Percentiles rank a stretch among this genome's conserved stretches.
Conservation (phyloP, 2,797 vertebrate genomes). For the Sylvilagus floridanus region DNA sequence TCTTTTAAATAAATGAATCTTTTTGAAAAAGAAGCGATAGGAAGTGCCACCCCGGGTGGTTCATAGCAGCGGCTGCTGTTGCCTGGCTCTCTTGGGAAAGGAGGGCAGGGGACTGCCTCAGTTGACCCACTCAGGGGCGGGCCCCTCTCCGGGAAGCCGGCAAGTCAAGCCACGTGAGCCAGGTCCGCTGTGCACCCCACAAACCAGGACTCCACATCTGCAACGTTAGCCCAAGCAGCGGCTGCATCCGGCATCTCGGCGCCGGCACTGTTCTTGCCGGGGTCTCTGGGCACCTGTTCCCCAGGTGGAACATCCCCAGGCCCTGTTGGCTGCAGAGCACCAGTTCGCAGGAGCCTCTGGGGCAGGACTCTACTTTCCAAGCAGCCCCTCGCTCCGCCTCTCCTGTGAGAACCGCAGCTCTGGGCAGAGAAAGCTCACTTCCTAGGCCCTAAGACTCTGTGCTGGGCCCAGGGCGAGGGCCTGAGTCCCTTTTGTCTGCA, state of each 20-base stretch:
- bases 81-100: background rate
- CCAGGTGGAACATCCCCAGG: background rate
- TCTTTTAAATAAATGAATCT: background rate
- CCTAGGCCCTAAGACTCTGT: background rate
- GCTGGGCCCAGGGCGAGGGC: fast-evolving
- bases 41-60: too few relatives aligned
- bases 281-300: background rate
- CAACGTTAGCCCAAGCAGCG: background rate
- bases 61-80: fast-evolving
- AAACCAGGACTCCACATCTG: background rate
- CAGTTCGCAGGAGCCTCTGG: fast-evolving
- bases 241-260: background rate
- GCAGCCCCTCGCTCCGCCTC: too few relatives aligned
- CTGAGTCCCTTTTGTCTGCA: background rate
- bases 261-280: background rate
- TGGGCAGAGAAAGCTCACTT: background rate
- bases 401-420: background rate
- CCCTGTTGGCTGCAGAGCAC: background rate
- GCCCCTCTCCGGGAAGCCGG: too few relatives aligned
- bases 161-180: too few relatives aligned
- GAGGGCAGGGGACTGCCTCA: background rate
- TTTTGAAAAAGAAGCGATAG: too few relatives aligned
- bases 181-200: background rate
- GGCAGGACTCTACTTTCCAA: background rate
- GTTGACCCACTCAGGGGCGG: background rate